These are phyloP conservation scores for Trichonephila clavipes DNA, from an alignment of 1,140 invertebrate genomes.

Conservation along the genomic window DNA sequence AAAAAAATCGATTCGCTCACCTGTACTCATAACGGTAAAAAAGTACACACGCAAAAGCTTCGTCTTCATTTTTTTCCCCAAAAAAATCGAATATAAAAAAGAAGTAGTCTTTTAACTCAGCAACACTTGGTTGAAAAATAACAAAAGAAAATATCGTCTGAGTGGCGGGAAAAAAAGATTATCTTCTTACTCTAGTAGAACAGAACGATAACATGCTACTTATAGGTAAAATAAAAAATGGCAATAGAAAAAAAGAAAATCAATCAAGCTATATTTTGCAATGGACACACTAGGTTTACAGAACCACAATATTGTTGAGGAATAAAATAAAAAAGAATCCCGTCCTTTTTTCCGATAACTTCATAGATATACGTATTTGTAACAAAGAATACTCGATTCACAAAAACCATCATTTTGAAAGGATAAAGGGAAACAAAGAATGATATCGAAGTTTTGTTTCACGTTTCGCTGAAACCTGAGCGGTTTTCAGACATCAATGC, in stretches of 20 bases:
- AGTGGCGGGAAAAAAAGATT: constrained; percentile 22
- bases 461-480: constrained; percentile 46
- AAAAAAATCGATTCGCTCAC: constrained; percentile 32
- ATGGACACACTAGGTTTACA: constrained; percentile 49
- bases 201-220: constrained; percentile 53
- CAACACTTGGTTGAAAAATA: constrained; percentile 58
- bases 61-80: background rate
- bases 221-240: background rate
- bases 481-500: constrained; percentile 41
- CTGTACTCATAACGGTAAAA: constrained; percentile 39
- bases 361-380: constrained; percentile 62
- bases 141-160: constrained; percentile 54
- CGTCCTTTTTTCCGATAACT: constrained; percentile 48
- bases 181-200: background rate
- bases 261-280: constrained; percentile 15
- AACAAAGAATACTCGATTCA: constrained; percentile 63
- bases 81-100: constrained; percentile 9
- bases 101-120: constrained; percentile 36
- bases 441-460: constrained; percentile 57
- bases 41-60: constrained; percentile 53
- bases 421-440: constrained; percentile 45
- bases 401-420: constrained; percentile 56
- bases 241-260: constrained; percentile 19
- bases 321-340: constrained; percentile 28
- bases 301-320: constrained; percentile 41